phyloP scores from a whole-genome alignment of 2,888 invertebrate species.

The Carabus problematicus region DNA sequence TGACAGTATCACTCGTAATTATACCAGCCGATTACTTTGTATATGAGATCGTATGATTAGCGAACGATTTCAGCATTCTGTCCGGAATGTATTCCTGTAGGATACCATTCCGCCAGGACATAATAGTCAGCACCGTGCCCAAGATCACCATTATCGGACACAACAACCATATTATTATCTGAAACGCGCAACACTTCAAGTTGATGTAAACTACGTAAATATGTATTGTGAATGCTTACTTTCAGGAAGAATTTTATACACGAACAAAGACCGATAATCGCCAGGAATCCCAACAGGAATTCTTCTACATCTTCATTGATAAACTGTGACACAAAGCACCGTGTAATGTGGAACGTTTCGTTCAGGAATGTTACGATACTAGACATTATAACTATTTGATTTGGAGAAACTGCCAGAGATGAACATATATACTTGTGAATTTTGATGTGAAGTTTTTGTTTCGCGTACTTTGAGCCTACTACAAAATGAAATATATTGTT shows the following conservation, averaged over 20 bases:
- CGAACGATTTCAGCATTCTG: conserved; percentile 18
- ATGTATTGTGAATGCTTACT: conserved; percentile 13
- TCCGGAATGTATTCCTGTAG: conserved; percentile 44
- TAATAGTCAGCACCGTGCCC: conserved; percentile 43
- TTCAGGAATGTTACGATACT: too few species aligned
- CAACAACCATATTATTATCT: conserved; percentile 43
- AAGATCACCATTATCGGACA: conserved; percentile 45
- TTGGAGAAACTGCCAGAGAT: too few species aligned
- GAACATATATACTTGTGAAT: too few species aligned
- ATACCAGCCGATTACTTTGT: too few species aligned
- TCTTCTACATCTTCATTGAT: conserved; percentile 17
- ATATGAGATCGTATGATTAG: too few species aligned
- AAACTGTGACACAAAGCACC: neutral
- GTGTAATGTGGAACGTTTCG: neutral
- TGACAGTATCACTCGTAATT: too few species aligned
- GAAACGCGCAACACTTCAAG: conserved; percentile 22
- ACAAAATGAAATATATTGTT: too few species aligned
- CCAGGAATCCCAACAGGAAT: conserved; percentile 11
- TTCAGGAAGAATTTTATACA: conserved; percentile 6
- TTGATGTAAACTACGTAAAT: too few species aligned
- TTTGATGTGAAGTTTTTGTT: too few species aligned
- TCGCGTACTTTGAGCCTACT: too few species aligned
- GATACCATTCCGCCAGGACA: conserved; percentile 43
- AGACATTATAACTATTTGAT: too few species aligned
- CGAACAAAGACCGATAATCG: conserved; percentile 20